These are phyloP conservation scores for Pasiphila rectangulata DNA, from an alignment of 2,888 invertebrate species.

Conservation along the genomic window DNA sequence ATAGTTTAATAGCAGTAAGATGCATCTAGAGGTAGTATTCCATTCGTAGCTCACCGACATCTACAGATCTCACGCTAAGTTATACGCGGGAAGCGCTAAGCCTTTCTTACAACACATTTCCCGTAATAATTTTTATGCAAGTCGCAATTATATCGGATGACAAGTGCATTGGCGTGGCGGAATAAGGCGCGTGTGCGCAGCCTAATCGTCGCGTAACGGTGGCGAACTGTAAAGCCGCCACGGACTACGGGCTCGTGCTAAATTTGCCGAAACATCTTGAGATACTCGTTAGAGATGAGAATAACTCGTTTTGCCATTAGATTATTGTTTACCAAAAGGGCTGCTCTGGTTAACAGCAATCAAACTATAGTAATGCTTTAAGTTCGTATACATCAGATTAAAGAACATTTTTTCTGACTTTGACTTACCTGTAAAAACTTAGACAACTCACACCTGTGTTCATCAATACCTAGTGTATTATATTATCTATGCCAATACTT, in stretches of 20 bases:
- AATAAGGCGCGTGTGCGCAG: constrained; percentile 61
- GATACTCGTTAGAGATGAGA: constrained; percentile 59
- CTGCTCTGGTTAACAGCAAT: constrained; percentile 4
- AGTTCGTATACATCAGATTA: too few relatives aligned
- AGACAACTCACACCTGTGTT: too few relatives aligned
- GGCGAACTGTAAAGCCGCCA: constrained; percentile 78
- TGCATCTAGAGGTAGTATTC: too few relatives aligned
- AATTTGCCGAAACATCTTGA: constrained; percentile 79
- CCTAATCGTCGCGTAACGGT: constrained; percentile 78
- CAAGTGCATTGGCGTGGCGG: constrained; percentile 41
- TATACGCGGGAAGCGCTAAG: constrained; percentile 16
- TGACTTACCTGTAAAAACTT: too few relatives aligned
- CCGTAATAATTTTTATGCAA: constrained; percentile 33
- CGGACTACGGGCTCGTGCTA: constrained; percentile 75
- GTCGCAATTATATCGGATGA: constrained; percentile 35
- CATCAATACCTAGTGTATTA: too few relatives aligned
- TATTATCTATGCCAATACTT: too few relatives aligned
- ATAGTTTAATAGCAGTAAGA: too few relatives aligned
- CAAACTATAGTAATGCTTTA: too few relatives aligned
- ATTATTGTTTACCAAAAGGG: constrained; percentile 16
- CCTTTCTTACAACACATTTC: constrained; percentile 24
- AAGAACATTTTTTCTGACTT: too few relatives aligned
- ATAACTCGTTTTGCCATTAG: constrained; percentile 56
- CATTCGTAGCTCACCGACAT: not conserved
- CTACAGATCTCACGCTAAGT: constrained; percentile 3